Percentiles rank a stretch among this genome's conserved stretches.
Conservation (phyloP, 2,797 vertebrate species). For the Acropternis orthonyx region DNA sequence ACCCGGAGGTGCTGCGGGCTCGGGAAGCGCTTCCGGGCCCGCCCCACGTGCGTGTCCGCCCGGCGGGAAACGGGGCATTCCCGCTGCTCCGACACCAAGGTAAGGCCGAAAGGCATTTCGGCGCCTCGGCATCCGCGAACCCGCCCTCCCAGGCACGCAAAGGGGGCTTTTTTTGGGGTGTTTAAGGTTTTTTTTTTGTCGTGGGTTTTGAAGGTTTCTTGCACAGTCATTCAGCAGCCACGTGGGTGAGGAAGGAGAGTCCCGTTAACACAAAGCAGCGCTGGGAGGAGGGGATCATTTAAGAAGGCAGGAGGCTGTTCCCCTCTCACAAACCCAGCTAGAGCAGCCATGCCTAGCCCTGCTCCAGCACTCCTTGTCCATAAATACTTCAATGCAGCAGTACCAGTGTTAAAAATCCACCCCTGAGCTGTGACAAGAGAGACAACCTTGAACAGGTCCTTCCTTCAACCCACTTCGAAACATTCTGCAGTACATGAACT, state of each 20-base stretch:
- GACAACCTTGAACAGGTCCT: background rate
- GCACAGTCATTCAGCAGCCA: background rate
- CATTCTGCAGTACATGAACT: background rate
- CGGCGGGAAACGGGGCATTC: rapidly evolving
- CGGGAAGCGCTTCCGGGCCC: background rate
- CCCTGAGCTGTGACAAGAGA: background rate
- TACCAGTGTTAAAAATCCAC: rapidly evolving
- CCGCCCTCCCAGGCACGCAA: background rate
- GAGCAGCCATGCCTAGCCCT: background rate
- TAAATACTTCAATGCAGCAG: background rate
- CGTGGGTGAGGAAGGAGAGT: background rate
- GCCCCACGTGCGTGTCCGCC: rapidly evolving
- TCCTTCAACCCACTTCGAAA: background rate
- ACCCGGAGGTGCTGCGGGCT: background rate
- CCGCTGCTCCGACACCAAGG: rapidly evolving
- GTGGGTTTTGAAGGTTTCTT: rapidly evolving
- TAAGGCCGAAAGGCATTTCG: rapidly evolving
- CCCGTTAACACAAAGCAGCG: rapidly evolving
- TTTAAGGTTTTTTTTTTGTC: too few species aligned
- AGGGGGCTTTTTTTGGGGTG: rapidly evolving
- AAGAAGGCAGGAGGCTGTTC: too few species aligned
- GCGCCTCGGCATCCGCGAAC: background rate
- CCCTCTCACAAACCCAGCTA: rapidly evolving
- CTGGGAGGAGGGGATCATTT: rapidly evolving
- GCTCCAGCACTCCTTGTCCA: rapidly evolving